These are phyloP conservation scores for Betta splendens DNA, from an alignment of 2,797 vertebrate species.

Conservation along the genomic window DNA sequence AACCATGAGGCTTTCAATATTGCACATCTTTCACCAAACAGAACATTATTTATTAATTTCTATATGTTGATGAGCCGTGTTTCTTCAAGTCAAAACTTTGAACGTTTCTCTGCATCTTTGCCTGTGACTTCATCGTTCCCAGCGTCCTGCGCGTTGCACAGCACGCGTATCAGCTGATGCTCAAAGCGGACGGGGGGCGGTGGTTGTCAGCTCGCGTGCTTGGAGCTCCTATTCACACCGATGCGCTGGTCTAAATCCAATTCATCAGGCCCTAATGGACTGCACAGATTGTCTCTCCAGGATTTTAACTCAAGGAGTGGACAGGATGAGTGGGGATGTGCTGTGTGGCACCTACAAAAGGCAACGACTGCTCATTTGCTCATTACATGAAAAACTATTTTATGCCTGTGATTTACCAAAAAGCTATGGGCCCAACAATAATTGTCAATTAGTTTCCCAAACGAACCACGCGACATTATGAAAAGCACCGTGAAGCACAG, in stretches of 20 bases:
- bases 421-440: not conserved
- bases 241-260: conserved; percentile 75
- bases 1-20: conserved; percentile 5
- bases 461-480: not conserved
- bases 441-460: not conserved
- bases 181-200: conserved; percentile 23
- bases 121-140: conserved; percentile 30
- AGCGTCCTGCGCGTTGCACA: too few relatives aligned
- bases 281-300: conserved; percentile 75
- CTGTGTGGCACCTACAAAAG: conserved; percentile 32
- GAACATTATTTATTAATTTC: too few relatives aligned
- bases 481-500: not conserved
- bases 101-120: conserved; percentile 9
- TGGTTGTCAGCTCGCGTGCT: conserved; percentile 54
- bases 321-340: conserved; percentile 43
- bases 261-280: conserved; percentile 81
- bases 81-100: conserved; percentile 7
- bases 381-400: conserved; percentile 8
- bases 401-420: conserved; percentile 9
- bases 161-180: too few relatives aligned
- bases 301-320: conserved; percentile 60
- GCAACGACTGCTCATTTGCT: conserved; percentile 13
- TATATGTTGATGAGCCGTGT: too few relatives aligned
- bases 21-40: not conserved
- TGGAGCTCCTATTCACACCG: conserved; percentile 59